Percentiles rank a stretch among this genome's conserved stretches.
Evolutionary conservation across 2,797 vertebrate genomes (phyloP).

Genomic region (Cirrhinus mrigala): DNA sequence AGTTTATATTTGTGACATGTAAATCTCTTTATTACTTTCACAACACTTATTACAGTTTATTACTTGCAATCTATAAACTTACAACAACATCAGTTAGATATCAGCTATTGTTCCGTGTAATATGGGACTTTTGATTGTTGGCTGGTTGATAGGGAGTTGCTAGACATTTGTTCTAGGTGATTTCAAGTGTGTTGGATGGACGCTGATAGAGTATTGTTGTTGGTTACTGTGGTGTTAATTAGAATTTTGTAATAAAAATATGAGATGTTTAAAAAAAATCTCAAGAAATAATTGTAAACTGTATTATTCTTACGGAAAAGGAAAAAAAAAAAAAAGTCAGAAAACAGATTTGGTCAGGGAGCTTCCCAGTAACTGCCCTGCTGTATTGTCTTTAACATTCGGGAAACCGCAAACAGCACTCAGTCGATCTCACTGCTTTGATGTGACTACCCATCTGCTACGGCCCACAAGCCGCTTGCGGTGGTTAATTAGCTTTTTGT

Average conservation of each 20-base stretch:
- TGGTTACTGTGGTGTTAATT: not conserved
- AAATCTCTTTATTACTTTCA: too few species aligned
- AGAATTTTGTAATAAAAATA: not conserved
- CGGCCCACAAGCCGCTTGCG: conserved; percentile 78
- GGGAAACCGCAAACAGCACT: conserved; percentile 59
- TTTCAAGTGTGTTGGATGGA: not conserved
- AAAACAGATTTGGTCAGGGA: too few species aligned
- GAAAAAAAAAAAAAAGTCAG: not conserved
- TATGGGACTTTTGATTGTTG: not conserved
- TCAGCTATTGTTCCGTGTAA: not conserved
- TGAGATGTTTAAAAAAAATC: not conserved
- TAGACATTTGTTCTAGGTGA: not conserved
- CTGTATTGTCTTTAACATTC: conserved; percentile 65
- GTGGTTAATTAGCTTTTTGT: conserved; percentile 78
- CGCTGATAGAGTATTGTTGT: not conserved
- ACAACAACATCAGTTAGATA: not conserved
- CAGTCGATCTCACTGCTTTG: conserved; percentile 68
- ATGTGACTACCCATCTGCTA: conserved; percentile 71
- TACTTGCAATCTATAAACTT: not conserved
- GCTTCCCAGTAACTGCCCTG: conserved; percentile 65
- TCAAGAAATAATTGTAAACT: not conserved
- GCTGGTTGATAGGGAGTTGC: not conserved
- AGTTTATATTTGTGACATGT: too few species aligned
- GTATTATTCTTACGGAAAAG: not conserved
- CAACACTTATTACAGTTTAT: not conserved